A percentile compares a stretch with the other conserved stretches of the same genome.
Evolutionary conservation across 2,113 vertebrate genomes (phyloP).

Genomic region (Halichoerus grypus): DNA sequence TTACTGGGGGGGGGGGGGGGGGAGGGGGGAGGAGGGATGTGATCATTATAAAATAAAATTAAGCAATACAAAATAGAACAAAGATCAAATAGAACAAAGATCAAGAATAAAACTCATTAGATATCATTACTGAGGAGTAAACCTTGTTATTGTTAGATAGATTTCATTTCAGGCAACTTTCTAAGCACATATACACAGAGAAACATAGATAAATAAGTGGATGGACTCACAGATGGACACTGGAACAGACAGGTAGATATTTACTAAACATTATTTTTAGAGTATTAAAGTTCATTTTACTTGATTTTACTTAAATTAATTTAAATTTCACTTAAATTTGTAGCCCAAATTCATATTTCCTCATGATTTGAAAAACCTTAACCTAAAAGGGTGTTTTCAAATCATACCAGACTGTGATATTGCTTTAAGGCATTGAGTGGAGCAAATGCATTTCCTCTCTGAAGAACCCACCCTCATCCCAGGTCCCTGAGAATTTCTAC

Average conservation of each 20-base stretch:
- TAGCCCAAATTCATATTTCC: not conserved
- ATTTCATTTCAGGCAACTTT: not conserved
- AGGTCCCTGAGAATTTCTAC: not conserved
- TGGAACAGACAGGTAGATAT: not conserved
- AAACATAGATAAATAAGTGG: not conserved
- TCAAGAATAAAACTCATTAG: constrained; percentile 35
- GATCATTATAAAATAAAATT: constrained; percentile 48
- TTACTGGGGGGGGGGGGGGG: not conserved
- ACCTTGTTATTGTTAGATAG: not conserved
- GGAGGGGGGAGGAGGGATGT: not conserved
- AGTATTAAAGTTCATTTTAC: not conserved
- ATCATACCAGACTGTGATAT: not conserved
- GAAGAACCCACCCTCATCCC: not conserved
- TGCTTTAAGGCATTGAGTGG: not conserved
- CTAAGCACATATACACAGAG: not conserved
- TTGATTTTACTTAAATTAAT: not conserved
- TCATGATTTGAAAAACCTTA: not conserved
- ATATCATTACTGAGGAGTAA: not conserved
- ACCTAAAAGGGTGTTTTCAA: not conserved
- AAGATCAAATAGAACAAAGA: constrained; percentile 38
- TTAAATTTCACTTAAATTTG: constrained; percentile 45
- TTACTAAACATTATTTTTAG: constrained; percentile 13
- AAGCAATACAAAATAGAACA: constrained; percentile 19
- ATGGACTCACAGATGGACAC: not conserved
- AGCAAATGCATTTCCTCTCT: not conserved